phyloP scores from a whole-genome alignment of 2,113 vertebrate species.

The Gallinago jamesoni region DNA sequence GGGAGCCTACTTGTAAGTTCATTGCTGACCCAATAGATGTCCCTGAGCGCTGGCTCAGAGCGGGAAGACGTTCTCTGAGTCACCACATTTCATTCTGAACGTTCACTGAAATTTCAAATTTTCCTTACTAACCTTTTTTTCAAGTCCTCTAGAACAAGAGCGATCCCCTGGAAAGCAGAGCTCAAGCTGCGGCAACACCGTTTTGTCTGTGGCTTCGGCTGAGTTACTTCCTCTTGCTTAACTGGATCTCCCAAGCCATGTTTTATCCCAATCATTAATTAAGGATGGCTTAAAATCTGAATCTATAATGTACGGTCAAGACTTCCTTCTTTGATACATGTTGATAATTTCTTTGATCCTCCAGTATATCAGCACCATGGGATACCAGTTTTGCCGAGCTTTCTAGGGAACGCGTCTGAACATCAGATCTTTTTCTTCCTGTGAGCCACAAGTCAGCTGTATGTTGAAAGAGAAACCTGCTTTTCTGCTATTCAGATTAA shows the following conservation, averaged over 20 bases:
- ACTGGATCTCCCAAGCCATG: background rate
- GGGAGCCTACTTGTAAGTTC: background rate
- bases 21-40: background rate
- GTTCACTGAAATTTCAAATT: background rate
- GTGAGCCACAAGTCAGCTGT: background rate
- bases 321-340: background rate
- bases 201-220: background rate
- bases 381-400: background rate
- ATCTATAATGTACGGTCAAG: background rate
- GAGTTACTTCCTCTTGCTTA: background rate
- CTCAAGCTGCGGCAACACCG: background rate
- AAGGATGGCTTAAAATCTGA: background rate
- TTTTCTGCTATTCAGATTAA: background rate
- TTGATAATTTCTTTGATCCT: slow-evolving; percentile 25
- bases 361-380: background rate
- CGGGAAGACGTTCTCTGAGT: background rate
- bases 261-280: background rate
- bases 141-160: background rate
- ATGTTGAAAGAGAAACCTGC: background rate
- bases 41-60: background rate
- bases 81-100: background rate
- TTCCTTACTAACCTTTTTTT: background rate
- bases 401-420: background rate
- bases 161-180: background rate
- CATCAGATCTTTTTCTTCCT: background rate